These are phyloP conservation scores for Nephrotoma appendiculata DNA, from an alignment of 2,888 invertebrate genomes.

Conservation along the genomic window DNA sequence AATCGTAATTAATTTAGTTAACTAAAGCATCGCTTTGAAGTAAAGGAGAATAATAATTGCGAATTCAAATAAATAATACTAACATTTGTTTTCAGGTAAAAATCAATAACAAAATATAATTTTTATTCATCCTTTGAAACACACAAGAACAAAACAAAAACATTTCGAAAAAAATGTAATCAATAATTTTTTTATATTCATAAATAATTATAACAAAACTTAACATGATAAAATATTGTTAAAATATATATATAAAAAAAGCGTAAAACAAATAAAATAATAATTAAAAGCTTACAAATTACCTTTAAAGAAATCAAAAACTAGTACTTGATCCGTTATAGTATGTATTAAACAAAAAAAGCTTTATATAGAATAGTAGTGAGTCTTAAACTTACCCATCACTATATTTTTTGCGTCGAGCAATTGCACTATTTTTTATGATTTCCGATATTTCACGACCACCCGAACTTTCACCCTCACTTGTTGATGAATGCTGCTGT, in stretches of 20 bases:
- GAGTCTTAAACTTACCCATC: constrained; percentile 34
- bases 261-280: background rate
- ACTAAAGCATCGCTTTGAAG: too few species aligned
- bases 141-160: background rate
- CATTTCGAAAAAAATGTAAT: background rate
- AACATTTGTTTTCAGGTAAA: too few species aligned
- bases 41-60: too few species aligned
- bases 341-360: background rate
- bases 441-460: constrained; percentile 35
- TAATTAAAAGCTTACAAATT: background rate
- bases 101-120: background rate
- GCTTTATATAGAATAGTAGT: background rate
- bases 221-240: background rate
- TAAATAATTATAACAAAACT: background rate
- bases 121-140: background rate
- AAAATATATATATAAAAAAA: background rate
- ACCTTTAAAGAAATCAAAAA: background rate
- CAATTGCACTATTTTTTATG: constrained; percentile 35
- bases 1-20: too few species aligned
- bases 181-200: background rate
- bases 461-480: constrained; percentile 36
- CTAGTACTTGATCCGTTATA: background rate
- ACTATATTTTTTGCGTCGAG: constrained; percentile 31
- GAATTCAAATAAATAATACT: too few species aligned
- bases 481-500: constrained; percentile 20